A percentile compares a stretch with the other conserved stretches of the same genome.
Conservation (phyloP, 23 tunicate species). For the Aplidium turbinatum region DNA sequence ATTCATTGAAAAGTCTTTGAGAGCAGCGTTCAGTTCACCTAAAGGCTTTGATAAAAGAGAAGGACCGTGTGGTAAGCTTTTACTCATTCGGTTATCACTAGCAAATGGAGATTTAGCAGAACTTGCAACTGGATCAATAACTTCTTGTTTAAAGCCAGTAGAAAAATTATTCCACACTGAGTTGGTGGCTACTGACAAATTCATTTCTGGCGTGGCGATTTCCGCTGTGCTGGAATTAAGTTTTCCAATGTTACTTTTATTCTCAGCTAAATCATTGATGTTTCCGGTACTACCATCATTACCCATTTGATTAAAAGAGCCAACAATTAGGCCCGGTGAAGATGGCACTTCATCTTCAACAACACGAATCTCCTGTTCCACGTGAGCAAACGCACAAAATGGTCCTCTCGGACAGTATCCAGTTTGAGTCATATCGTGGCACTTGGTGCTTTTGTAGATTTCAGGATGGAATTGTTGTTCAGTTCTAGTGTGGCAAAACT, state of each 20-base stretch:
- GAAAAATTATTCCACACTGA: slow-evolving; percentile 13
- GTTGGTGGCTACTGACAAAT: too few species aligned
- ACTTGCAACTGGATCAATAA: not conserved
- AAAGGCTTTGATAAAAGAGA: slow-evolving; percentile 61
- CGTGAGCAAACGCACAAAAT: slow-evolving; percentile 99
- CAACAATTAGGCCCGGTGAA: not conserved
- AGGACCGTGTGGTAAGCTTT: slow-evolving; percentile 60
- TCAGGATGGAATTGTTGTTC: slow-evolving; percentile 99
- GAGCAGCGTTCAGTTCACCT: slow-evolving; percentile 16
- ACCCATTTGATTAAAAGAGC: slow-evolving; percentile 20
- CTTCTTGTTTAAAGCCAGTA: slow-evolving; percentile 13
- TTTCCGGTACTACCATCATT: too few species aligned
- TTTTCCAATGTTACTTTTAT: too few species aligned
- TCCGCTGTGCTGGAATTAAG: too few species aligned
- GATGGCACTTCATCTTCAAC: slow-evolving; percentile 48
- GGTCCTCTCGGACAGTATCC: slow-evolving; percentile 99
- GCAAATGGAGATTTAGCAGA: not conserved
- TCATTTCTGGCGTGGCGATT: too few species aligned
- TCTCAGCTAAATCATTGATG: too few species aligned
- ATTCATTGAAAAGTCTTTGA: too few species aligned
- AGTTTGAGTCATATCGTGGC: slow-evolving; percentile 97
- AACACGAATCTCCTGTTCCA: slow-evolving; percentile 87
- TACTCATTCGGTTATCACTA: slow-evolving; percentile 22
- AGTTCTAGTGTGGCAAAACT: slow-evolving; percentile 96
- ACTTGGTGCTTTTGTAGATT: slow-evolving; percentile 97